Base-by-base conservation (phyloP, 2,888 invertebrate species). In the Tholera decimalis region DNA sequence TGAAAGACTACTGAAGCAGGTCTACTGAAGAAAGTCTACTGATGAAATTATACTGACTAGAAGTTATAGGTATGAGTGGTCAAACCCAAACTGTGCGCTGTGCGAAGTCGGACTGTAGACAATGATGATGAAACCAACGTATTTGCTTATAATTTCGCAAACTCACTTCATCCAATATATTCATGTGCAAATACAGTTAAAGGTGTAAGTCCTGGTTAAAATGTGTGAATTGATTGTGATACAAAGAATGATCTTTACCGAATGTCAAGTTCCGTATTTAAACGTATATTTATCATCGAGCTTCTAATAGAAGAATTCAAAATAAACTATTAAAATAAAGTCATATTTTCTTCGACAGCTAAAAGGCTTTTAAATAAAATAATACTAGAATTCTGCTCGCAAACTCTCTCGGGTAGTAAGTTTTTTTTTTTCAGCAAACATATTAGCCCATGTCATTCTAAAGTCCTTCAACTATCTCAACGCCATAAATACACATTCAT, bases 261-360 rank as follows among this genome's bases (percentile, higher is more conserved):
- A 73, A 15, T 30, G 24, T 24, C 51, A 0, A 74, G 51, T 30
- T 80, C 79, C 76, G 63, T 81, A 62, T 80, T 72, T 70, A 60
- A 58, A 37, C 41, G 15, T 9, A 55, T 33, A 64, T 77, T n/a
- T 76, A 76, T 47, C 77, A 55, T 60, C 9, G 2, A 24, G 65
- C 49, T 65, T 55, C 66, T 79, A 76, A 79, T 73, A 51, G 55
- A 63, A 55, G 46, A 55, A 68, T 39, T 50, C 46, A n/a, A 49
- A 55, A 58, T 65, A 49, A 57, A 49, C 13, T 44, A 59, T 49
- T 24, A 56, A 51, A 51, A 41, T 53, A 30, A 53, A 39, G 49
- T 39, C 26, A 44, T 22, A 39, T 11, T 11, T 26, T 15, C 11
- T 11, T 44, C 50, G 70, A 50, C 39, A 67, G 30, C 8, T 1